Conservation (phyloP, 2,888 invertebrate species). For the Torymus auratus region DNA sequence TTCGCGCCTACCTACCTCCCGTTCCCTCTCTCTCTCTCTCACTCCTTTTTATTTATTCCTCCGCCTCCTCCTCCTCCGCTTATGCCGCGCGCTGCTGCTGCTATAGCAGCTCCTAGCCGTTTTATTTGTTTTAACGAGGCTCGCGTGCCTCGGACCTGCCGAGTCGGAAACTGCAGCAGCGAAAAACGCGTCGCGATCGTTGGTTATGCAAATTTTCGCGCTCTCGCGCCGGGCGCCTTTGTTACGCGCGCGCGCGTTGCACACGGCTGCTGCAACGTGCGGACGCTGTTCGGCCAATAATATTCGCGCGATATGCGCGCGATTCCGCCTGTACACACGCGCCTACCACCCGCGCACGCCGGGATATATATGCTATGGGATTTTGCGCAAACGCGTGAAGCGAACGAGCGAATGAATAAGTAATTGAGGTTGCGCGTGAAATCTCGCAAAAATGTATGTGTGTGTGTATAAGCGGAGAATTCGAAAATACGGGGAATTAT, state of each 20-base stretch:
- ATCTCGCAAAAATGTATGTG: neutral
- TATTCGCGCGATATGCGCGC: conserved; percentile 47
- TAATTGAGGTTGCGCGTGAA: conserved; percentile 12
- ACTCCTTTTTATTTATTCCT: conserved; percentile 30
- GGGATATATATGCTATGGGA: neutral
- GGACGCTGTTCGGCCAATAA: conserved; percentile 37
- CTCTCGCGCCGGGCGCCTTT: conserved; percentile 7
- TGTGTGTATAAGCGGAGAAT: no score
- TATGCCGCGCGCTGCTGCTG: conserved; percentile 9
- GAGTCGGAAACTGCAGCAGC: conserved; percentile 45
- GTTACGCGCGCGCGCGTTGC: neutral
- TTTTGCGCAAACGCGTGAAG: conserved; percentile 11
- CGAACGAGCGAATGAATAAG: conserved; percentile 48
- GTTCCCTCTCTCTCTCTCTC: neutral
- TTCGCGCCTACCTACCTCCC: conserved; percentile 2
- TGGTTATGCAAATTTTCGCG: conserved; percentile 54
- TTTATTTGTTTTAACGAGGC: conserved; percentile 57
- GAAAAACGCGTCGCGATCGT: conserved; percentile 53
- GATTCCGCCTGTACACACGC: conserved; percentile 18
- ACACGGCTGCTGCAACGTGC: no score
- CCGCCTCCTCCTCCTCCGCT: neutral
- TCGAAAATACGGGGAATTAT: neutral
- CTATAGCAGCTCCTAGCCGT: conserved; percentile 14
- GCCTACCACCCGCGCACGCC: no score
- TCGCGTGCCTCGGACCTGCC: conserved; percentile 54